Evolutionary conservation across 2,113 vertebrate genomes (phyloP).

Genomic region (Hyla sarda): DNA sequence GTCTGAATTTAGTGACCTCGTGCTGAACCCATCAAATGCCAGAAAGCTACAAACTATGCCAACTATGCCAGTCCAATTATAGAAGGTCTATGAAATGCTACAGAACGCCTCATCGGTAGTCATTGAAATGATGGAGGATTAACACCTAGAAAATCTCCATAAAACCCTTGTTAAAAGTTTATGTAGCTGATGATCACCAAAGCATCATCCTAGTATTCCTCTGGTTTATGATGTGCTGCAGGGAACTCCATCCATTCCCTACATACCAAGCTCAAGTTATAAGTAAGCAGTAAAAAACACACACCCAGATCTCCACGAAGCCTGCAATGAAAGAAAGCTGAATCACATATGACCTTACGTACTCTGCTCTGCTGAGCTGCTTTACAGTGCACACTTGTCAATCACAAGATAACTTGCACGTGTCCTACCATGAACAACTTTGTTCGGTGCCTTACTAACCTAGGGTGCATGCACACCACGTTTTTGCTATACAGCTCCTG

Average conservation of each 20-base stretch:
- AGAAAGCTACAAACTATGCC: background rate
- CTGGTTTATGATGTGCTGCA: background rate
- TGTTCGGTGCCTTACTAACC: too few relatives aligned
- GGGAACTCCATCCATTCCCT: background rate
- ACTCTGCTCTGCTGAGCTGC: background rate
- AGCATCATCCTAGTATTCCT: background rate
- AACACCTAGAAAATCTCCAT: background rate
- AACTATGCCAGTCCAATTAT: background rate
- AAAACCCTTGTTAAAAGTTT: background rate
- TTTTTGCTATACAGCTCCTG: too few relatives aligned
- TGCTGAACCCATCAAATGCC: background rate
- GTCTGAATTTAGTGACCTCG: too few relatives aligned
- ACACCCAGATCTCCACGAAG: background rate
- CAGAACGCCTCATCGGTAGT: background rate
- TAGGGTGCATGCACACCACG: too few relatives aligned
- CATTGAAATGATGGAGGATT: background rate
- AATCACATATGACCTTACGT: background rate
- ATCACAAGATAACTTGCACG: background rate
- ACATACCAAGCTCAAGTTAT: slow-evolving; percentile 8
- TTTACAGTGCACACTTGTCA: background rate
- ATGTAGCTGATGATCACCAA: background rate
- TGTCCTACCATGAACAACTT: background rate
- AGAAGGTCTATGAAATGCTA: background rate
- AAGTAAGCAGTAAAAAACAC: background rate
- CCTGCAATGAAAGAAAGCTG: background rate